Conservation (phyloP, 1,140 invertebrate genomes). For the Pseudoatta argentina region DNA sequence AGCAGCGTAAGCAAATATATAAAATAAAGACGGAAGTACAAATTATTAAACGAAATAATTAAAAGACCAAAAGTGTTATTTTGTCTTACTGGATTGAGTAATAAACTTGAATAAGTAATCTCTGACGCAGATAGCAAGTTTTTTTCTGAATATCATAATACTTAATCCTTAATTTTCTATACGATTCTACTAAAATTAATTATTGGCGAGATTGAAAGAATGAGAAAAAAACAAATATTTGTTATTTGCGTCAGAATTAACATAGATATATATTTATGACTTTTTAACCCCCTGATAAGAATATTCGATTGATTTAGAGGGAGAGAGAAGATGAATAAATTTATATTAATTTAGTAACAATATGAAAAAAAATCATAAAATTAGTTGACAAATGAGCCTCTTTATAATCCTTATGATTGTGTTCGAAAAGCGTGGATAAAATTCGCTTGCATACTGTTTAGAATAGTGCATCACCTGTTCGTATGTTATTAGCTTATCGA, state of each 20-base stretch:
- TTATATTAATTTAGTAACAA: constrained; percentile 14
- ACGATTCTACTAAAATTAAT: neutral
- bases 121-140: neutral
- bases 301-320: neutral
- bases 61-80: constrained; percentile 23
- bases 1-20: neutral
- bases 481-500: constrained; percentile 15
- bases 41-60: constrained; percentile 29
- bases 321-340: neutral
- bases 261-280: constrained; percentile 3
- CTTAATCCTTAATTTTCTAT: neutral
- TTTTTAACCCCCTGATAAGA: neutral
- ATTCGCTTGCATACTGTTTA: neutral
- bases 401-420: constrained; percentile 19
- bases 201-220: neutral
- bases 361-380: neutral
- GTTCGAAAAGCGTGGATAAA: neutral
- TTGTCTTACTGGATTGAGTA: neutral
- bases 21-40: constrained; percentile 28
- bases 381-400: constrained; percentile 20
- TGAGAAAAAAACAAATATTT: neutral
- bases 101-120: neutral
- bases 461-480: neutral
- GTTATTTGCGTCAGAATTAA: constrained; percentile 17
- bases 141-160: neutral